Evolutionary conservation across 2,797 vertebrate genomes (phyloP).

Genomic region (Brachymystax lenok): DNA sequence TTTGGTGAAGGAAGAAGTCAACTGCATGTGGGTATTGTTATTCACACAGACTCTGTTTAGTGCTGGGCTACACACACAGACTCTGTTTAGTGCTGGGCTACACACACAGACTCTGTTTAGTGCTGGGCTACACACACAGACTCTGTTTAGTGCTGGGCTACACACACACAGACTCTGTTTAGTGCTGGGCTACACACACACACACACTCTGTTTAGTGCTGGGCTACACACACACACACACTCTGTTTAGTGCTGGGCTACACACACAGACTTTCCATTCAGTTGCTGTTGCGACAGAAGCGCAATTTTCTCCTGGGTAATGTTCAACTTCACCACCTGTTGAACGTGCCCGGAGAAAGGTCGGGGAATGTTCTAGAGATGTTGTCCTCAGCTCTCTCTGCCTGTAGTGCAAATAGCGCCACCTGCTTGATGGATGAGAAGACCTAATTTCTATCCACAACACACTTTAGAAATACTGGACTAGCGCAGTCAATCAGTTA

Average conservation of each 20-base stretch:
- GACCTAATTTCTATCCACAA: neutral
- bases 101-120: neutral
- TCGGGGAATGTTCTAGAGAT: conserved; percentile 40
- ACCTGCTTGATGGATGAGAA: conserved; percentile 31
- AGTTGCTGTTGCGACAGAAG: neutral
- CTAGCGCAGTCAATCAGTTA: no score
- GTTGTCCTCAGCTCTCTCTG: neutral
- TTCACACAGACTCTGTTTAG: conserved; percentile 17
- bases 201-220: conserved; percentile 13
- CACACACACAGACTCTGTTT: conserved; percentile 43
- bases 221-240: conserved; percentile 18
- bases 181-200: conserved; percentile 37
- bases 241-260: conserved; percentile 29
- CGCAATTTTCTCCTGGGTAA: neutral
- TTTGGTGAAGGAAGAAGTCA: no score
- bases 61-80: conserved; percentile 36
- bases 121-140: no score
- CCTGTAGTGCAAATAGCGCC: conserved; percentile 25
- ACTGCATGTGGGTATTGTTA: conserved; percentile 11
- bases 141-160: conserved; percentile 29
- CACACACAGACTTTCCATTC: conserved; percentile 38
- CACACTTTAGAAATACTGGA: no score
- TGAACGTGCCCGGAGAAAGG: conserved; percentile 4
- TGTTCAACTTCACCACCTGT: conserved; percentile 42
- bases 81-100: no score